These are phyloP conservation scores for Sciaenops ocellatus DNA, from an alignment of 2,797 vertebrate genomes.

Conservation along the genomic window DNA sequence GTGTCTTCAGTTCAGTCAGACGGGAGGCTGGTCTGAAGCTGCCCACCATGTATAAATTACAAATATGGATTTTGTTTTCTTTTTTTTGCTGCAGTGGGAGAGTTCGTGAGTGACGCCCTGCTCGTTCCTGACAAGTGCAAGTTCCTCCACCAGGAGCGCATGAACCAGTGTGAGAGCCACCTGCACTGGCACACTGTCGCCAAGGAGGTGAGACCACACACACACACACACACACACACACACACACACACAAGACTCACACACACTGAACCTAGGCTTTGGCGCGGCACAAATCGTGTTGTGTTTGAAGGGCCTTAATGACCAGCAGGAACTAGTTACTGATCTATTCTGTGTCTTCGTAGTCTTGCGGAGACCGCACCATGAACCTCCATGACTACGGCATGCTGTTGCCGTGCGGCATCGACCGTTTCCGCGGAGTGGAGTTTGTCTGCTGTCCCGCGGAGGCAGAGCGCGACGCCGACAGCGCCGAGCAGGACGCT, in stretches of 20 bases:
- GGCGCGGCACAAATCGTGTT: too few species aligned
- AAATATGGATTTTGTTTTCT: constrained; percentile 80
- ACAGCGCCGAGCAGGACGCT: constrained; percentile 91
- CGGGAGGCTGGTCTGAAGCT: constrained; percentile 38
- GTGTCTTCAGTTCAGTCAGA: constrained; percentile 77
- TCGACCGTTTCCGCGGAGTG: constrained; percentile 96
- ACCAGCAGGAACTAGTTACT: background rate
- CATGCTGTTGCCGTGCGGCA: constrained; percentile 97
- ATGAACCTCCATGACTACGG: constrained; percentile 98
- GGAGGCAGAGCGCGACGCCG: constrained; percentile 88
- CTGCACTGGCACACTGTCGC: constrained; percentile 99
- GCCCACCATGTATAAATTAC: constrained; percentile 42
- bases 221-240: too few species aligned
- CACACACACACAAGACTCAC: too few species aligned
- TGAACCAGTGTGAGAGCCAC: constrained; percentile 98
- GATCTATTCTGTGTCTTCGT: constrained; percentile 46
- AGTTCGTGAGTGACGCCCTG: constrained; percentile 98
- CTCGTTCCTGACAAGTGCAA: constrained; percentile 99
- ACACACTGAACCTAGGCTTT: too few species aligned
- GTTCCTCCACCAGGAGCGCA: constrained; percentile 97
- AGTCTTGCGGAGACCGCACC: constrained; percentile 96
- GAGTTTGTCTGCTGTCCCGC: constrained; percentile 97
- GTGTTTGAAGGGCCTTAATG: background rate
- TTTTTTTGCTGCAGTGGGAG: constrained; percentile 89
- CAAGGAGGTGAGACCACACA: constrained; percentile 89